These are phyloP conservation scores for Caenorhabditis sp. DNA, from an alignment of 2,888 invertebrate genomes.

Conservation along the genomic window DNA sequence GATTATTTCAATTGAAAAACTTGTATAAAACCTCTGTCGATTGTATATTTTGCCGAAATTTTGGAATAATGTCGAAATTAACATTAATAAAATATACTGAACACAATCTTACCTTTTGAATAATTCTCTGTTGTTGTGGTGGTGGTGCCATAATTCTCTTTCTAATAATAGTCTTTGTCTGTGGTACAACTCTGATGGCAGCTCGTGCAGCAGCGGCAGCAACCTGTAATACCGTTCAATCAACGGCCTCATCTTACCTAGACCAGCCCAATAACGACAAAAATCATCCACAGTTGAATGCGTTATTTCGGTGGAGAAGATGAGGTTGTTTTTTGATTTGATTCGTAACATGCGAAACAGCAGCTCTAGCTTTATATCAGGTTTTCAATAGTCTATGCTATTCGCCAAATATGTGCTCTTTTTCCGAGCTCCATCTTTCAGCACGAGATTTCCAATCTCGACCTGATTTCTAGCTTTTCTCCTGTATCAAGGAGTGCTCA, in stretches of 20 bases:
- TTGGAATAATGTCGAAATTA: too few relatives aligned
- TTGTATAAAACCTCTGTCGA: too few relatives aligned
- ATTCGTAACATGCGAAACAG: not conserved
- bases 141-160: not conserved
- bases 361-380: constrained; percentile 37
- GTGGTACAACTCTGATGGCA: constrained; percentile 1
- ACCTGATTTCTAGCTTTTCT: constrained; percentile 39
- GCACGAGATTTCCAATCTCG: constrained; percentile 38
- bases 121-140: not conserved
- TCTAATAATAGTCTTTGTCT: constrained; percentile 8
- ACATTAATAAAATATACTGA: too few relatives aligned
- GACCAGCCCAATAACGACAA: constrained; percentile 22
- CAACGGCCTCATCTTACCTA: not conserved
- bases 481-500: not conserved
- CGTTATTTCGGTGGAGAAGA: not conserved
- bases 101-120: constrained; percentile 5
- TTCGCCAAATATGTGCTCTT: constrained; percentile 15
- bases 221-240: constrained; percentile 20
- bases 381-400: constrained; percentile 42
- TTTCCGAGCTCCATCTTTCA: constrained; percentile 10
- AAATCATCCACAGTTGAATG: constrained; percentile 9
- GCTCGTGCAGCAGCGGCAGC: constrained; percentile 14
- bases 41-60: too few relatives aligned
- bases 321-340: not conserved
- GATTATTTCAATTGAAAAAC: too few relatives aligned